phyloP scores from a whole-genome alignment of 2,888 invertebrate species.

The Lasioglossum malachurum region DNA sequence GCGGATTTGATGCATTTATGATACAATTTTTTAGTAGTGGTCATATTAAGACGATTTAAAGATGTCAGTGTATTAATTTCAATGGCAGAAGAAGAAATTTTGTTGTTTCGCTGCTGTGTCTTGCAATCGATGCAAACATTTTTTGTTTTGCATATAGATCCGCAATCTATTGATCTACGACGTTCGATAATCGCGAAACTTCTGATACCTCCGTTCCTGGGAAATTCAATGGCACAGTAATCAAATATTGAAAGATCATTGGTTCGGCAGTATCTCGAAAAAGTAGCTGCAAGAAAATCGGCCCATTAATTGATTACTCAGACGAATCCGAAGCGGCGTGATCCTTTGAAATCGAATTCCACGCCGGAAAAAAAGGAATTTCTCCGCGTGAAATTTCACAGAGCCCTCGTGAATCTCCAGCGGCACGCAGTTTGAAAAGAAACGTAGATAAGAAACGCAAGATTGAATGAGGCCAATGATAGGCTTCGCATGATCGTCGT shows the following conservation, averaged over 20 bases:
- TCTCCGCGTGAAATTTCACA: constrained; percentile 51
- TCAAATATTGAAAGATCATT: background rate
- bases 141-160: too few relatives aligned
- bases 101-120: too few relatives aligned
- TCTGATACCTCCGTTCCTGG: background rate
- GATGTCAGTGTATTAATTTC: too few relatives aligned
- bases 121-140: too few relatives aligned
- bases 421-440: constrained; percentile 47
- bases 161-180: background rate
- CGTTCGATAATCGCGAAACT: background rate
- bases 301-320: constrained; percentile 37
- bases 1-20: too few relatives aligned
- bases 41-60: too few relatives aligned
- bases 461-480: constrained; percentile 37
- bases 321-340: constrained; percentile 25
- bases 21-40: too few relatives aligned
- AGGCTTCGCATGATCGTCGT: constrained; percentile 37
- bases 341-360: constrained; percentile 41
- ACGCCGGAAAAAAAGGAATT: constrained; percentile 13
- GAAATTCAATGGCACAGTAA: background rate
- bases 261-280: background rate
- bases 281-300: background rate
- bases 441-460: constrained; percentile 41
- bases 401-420: constrained; percentile 46
- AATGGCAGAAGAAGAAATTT: too few relatives aligned